phyloP scores from a whole-genome alignment of 2,113 vertebrate species.

The Rhodinocichla rosea region DNA sequence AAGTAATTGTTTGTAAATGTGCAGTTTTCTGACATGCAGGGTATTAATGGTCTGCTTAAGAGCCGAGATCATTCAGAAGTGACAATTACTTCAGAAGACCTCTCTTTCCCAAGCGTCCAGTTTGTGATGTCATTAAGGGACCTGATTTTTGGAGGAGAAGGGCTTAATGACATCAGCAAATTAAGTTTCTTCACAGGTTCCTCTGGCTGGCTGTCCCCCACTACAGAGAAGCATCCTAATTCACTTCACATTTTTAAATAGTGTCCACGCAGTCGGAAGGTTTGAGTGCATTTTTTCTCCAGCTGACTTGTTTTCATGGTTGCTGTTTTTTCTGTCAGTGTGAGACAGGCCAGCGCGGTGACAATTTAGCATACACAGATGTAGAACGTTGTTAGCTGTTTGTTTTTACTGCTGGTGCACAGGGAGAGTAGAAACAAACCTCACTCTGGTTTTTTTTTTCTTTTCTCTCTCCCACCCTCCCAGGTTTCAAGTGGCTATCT shows the following conservation, averaged over 20 bases:
- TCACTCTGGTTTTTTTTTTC: neutral
- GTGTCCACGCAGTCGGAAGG: neutral
- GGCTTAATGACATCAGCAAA: neutral
- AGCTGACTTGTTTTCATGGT: neutral
- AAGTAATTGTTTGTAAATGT: neutral
- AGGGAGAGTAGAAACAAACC: neutral
- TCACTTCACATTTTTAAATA: neutral
- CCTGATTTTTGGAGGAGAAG: neutral
- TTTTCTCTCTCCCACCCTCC: neutral
- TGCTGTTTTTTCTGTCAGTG: neutral
- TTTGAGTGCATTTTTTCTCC: neutral
- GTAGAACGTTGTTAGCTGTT: neutral
- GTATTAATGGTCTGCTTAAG: neutral
- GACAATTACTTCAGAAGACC: neutral
- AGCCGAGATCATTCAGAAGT: neutral
- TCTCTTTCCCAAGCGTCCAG: neutral
- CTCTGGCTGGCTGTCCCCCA: neutral
- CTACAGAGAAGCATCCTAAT: neutral
- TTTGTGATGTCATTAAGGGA: neutral
- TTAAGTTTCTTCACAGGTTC: neutral
- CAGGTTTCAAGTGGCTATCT: conserved; percentile 92
- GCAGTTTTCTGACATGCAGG: neutral
- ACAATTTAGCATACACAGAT: neutral
- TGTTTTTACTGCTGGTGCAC: neutral
- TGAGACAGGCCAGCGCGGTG: neutral